These are phyloP conservation scores for Spea multiplicata DNA, from an alignment of 2,113 vertebrate genomes.

Conservation along the genomic window DNA sequence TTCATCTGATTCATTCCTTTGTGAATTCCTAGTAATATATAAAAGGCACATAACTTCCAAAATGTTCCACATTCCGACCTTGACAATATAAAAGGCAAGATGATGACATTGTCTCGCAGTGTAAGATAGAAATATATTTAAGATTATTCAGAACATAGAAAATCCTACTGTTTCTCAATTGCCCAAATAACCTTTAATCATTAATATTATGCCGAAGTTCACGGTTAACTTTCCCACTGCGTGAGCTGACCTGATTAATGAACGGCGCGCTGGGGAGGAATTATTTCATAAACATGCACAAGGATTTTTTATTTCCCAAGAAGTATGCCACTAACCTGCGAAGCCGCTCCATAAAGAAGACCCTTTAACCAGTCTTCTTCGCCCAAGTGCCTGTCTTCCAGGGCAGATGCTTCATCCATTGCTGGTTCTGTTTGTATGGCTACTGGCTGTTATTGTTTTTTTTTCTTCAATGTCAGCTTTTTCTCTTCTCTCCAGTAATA, in stretches of 20 bases:
- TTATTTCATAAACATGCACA: background rate
- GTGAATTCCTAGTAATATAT: background rate
- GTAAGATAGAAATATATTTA: background rate
- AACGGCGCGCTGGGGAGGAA: constrained; percentile 38
- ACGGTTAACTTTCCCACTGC: background rate
- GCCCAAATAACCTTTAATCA: background rate
- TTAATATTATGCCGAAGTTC: background rate
- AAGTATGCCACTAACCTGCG: constrained; percentile 68
- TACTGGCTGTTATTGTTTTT: constrained; percentile 66
- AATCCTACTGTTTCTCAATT: background rate
- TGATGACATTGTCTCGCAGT: too few species aligned
- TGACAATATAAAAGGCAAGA: constrained; percentile 14
- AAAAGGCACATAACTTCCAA: background rate
- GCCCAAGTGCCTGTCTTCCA: constrained; percentile 67
- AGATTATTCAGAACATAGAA: background rate
- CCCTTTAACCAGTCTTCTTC: constrained; percentile 68
- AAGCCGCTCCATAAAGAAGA: constrained; percentile 62
- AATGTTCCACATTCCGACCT: background rate
- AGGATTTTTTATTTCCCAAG: background rate
- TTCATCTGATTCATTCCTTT: background rate
- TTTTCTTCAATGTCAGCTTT: constrained; percentile 60
- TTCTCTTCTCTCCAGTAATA: constrained; percentile 50
- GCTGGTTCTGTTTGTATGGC: constrained; percentile 64
- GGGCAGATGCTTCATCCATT: constrained; percentile 67
- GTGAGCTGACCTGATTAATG: constrained; percentile 3